Percentiles rank a stretch among this genome's conserved stretches.
These are phyloP conservation scores for Adelosebastes latens DNA, from an alignment of 2,797 vertebrate species.

Conservation along the genomic window DNA sequence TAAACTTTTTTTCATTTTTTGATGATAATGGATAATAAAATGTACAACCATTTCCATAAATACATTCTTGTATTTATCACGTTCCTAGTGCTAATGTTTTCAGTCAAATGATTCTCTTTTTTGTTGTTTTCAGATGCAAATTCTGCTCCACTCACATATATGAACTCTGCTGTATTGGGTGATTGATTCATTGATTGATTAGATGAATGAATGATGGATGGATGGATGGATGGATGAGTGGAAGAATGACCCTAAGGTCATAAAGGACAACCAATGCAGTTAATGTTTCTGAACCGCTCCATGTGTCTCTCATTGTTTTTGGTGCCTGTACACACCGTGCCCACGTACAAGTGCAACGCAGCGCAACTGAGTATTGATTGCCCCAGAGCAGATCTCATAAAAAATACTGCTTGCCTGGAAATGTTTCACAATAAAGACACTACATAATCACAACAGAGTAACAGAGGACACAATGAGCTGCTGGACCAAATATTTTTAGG, in stretches of 20 bases:
- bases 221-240: background rate
- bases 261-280: background rate
- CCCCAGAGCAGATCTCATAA: background rate
- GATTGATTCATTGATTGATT: conserved; percentile 1
- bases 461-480: background rate
- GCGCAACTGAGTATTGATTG: background rate
- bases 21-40: background rate
- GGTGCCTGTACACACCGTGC: background rate
- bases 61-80: background rate
- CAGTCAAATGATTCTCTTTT: background rate
- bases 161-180: background rate
- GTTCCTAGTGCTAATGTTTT: background rate
- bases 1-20: background rate
- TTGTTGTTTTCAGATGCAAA: background rate
- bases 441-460: background rate
- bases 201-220: background rate
- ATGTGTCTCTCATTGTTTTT: background rate
- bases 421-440: background rate
- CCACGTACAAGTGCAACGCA: background rate
- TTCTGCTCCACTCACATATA: background rate
- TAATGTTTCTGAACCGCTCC: background rate
- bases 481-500: background rate
- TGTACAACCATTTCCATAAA: background rate
- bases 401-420: conserved; percentile 13
- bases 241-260: background rate